Conservation (phyloP, 1,140 invertebrate species). For the Venturia canescens region DNA sequence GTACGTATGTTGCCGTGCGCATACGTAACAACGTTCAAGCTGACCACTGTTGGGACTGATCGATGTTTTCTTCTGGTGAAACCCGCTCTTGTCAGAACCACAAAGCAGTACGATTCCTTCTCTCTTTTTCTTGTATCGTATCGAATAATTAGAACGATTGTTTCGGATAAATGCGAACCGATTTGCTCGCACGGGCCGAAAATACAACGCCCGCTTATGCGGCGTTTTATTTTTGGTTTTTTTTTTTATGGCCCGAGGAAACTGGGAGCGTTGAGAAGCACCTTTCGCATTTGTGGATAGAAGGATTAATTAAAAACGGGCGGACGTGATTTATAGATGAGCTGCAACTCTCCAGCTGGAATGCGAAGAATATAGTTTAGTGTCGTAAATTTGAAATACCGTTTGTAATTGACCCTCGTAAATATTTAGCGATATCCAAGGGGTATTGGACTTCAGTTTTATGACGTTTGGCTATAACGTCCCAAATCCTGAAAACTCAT, state of each 20-base stretch:
- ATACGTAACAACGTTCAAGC: background rate
- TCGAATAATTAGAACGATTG: background rate
- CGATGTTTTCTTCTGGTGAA: conserved; percentile 43
- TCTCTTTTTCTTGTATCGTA: background rate
- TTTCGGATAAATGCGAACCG: background rate
- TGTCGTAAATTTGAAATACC: too few relatives aligned
- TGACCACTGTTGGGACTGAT: conserved; percentile 41
- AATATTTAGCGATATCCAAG: too few relatives aligned
- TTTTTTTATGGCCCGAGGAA: background rate
- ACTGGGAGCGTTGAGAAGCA: background rate
- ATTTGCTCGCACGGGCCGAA: background rate
- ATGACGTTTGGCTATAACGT: too few relatives aligned
- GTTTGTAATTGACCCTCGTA: too few relatives aligned
- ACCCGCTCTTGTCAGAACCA: conserved; percentile 48
- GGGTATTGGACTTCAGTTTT: too few relatives aligned
- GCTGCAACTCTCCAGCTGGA: too few relatives aligned
- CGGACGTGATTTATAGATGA: too few relatives aligned
- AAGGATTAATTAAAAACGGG: too few relatives aligned
- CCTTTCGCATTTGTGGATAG: too few relatives aligned
- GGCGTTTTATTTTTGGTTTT: too few relatives aligned
- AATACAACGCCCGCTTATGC: background rate
- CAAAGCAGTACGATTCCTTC: conserved; percentile 70
- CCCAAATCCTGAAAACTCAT: too few relatives aligned
- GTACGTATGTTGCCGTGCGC: conserved; percentile 1
- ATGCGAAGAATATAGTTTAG: too few relatives aligned